A percentile compares a stretch with the other conserved stretches of the same genome.
Evolutionary conservation across 2,797 vertebrate species (phyloP).

Genomic region (Gephyroberyx darwinii): DNA sequence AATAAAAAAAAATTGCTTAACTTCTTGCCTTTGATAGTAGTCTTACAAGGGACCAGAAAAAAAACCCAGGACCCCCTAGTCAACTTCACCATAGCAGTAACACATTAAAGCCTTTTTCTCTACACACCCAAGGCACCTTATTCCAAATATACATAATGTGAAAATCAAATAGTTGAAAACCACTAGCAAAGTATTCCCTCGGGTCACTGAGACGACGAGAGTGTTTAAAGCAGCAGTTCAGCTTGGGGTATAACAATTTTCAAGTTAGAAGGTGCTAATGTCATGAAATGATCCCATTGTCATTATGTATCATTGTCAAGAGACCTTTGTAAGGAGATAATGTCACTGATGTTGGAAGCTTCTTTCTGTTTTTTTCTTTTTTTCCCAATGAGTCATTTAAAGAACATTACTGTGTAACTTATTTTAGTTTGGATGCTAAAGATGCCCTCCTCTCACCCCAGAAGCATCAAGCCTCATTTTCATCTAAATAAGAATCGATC

Average conservation of each 20-base stretch:
- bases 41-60: conserved; percentile 8
- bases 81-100: background rate
- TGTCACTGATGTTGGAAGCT: conserved; percentile 64
- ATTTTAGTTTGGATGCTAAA: conserved; percentile 80
- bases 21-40: conserved; percentile 10
- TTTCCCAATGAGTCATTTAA: conserved; percentile 64
- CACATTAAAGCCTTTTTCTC: background rate
- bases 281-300: conserved; percentile 38
- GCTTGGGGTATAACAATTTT: too few species aligned
- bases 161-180: conserved; percentile 38
- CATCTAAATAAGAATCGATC: conserved; percentile 90
- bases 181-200: conserved; percentile 12
- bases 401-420: conserved; percentile 72
- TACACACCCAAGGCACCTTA: conserved; percentile 20
- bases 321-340: conserved; percentile 39
- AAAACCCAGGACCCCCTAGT: background rate
- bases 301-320: conserved; percentile 42
- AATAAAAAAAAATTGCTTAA: background rate
- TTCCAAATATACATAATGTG: conserved; percentile 30
- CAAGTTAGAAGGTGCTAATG: conserved; percentile 20
- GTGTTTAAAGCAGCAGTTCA: too few species aligned
- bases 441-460: conserved; percentile 82
- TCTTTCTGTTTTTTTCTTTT: conserved; percentile 58
- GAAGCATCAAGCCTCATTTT: conserved; percentile 86
- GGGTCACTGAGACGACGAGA: conserved; percentile 3